These are phyloP conservation scores for Cyclophora albipunctata DNA, from an alignment of 2,888 invertebrate species.

Conservation along the genomic window DNA sequence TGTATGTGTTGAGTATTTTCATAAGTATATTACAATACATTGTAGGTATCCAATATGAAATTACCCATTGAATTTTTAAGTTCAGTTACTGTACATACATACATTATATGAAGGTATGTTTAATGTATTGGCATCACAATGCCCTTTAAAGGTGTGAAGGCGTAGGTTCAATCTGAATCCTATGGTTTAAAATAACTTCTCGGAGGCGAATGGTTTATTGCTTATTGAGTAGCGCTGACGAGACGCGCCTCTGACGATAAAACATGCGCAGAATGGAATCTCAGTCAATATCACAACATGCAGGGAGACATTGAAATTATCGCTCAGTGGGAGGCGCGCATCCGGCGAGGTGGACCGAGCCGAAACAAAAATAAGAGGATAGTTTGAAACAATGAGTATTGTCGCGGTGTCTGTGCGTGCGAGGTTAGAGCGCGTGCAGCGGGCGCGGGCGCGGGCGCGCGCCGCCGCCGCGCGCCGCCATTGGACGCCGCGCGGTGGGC, in stretches of 20 bases:
- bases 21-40: background rate
- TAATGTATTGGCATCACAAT: conserved; percentile 40
- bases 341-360: conserved; percentile 42
- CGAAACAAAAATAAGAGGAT: conserved; percentile 63
- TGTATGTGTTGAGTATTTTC: background rate
- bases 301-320: conserved; percentile 70
- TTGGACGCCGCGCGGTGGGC: conserved; percentile 60
- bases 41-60: background rate
- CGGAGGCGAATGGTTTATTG: conserved; percentile 73
- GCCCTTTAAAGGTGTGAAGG: conserved; percentile 73
- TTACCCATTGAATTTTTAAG: background rate
- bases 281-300: conserved; percentile 70
- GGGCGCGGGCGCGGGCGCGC: conserved; percentile 34
- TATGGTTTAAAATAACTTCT: conserved; percentile 69
- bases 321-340: conserved; percentile 67
- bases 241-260: conserved; percentile 65
- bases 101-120: conserved; percentile 28
- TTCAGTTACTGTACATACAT: too few species aligned
- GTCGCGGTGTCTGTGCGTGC: conserved; percentile 50
- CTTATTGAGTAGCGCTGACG: conserved; percentile 72
- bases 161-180: conserved; percentile 59
- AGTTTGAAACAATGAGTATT: conserved; percentile 70
- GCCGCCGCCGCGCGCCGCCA: conserved; percentile 47
- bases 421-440: conserved; percentile 19
- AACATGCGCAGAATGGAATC: conserved; percentile 65